Percentiles rank a stretch among this genome's conserved stretches.
Evolutionary conservation across 1,140 invertebrate species (phyloP).

Genomic region (Patella vulgata): DNA sequence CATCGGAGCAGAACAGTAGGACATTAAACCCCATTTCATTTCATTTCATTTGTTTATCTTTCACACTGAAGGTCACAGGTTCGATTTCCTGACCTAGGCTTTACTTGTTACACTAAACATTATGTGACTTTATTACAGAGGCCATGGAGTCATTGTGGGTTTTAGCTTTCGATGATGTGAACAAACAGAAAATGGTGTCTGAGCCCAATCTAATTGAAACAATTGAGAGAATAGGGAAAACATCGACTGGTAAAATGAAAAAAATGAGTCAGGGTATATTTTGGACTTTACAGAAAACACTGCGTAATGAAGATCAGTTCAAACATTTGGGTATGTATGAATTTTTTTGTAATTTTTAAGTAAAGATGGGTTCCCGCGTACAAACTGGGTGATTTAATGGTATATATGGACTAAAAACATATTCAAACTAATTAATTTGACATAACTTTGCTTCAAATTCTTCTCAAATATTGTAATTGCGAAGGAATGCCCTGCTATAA

Average conservation of each 20-base stretch:
- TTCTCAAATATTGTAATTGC: too few species aligned
- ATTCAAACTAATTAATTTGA: too few species aligned
- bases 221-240: conserved; percentile 11
- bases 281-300: conserved; percentile 35
- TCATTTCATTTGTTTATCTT: not conserved
- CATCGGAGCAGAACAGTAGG: too few species aligned
- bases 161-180: conserved; percentile 39
- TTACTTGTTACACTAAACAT: not conserved
- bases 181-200: conserved; percentile 31
- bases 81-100: not conserved
- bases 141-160: conserved; percentile 34
- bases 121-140: conserved; percentile 4
- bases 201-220: conserved; percentile 25
- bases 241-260: not conserved
- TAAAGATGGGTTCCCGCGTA: too few species aligned
- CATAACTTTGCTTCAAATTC: too few species aligned
- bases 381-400: too few species aligned
- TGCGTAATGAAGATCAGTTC: conserved; percentile 23
- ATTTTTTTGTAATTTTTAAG: too few species aligned
- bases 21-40: not conserved
- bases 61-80: not conserved
- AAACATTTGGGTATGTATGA: conserved; percentile 29
- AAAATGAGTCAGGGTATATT: conserved; percentile 37
- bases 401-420: too few species aligned
- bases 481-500: too few species aligned